phyloP scores from a whole-genome alignment of 2,888 invertebrate genomes.

The Eremobia ochroleuca region DNA sequence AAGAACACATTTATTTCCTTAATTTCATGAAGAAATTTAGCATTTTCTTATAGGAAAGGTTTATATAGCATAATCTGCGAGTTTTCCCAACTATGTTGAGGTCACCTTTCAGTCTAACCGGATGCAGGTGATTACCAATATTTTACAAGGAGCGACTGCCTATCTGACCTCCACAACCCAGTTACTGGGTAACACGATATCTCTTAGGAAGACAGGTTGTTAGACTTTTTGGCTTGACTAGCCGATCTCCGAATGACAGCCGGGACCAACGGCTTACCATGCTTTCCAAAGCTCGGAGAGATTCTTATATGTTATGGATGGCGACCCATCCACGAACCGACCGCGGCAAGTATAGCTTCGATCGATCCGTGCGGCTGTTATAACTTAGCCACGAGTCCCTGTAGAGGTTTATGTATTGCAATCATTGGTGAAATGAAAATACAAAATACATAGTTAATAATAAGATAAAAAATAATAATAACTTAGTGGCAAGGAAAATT shows the following conservation, averaged over 20 bases:
- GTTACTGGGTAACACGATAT: neutral
- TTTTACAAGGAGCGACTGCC: neutral
- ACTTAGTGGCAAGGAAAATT: too few relatives aligned
- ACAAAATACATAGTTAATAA: too few relatives aligned
- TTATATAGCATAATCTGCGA: neutral
- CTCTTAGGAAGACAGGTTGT: neutral
- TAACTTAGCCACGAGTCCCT: too few relatives aligned
- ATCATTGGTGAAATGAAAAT: too few relatives aligned
- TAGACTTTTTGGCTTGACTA: neutral
- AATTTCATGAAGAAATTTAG: slow-evolving; percentile 26
- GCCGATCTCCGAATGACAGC: too few relatives aligned
- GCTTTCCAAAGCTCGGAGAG: neutral
- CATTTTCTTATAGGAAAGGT: neutral
- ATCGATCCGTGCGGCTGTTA: too few relatives aligned
- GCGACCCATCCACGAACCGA: too few relatives aligned
- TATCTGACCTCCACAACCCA: neutral
- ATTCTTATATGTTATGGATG: neutral
- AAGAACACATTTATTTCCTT: slow-evolving; percentile 36
- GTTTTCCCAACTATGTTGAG: neutral
- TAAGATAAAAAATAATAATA: too few relatives aligned
- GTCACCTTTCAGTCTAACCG: neutral
- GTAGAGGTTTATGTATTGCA: neutral
- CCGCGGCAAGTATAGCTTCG: too few relatives aligned
- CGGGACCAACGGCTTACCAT: neutral
- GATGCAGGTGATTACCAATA: neutral